These are phyloP conservation scores for Tipula confusa DNA, from an alignment of 2,888 invertebrate species.

Conservation along the genomic window DNA sequence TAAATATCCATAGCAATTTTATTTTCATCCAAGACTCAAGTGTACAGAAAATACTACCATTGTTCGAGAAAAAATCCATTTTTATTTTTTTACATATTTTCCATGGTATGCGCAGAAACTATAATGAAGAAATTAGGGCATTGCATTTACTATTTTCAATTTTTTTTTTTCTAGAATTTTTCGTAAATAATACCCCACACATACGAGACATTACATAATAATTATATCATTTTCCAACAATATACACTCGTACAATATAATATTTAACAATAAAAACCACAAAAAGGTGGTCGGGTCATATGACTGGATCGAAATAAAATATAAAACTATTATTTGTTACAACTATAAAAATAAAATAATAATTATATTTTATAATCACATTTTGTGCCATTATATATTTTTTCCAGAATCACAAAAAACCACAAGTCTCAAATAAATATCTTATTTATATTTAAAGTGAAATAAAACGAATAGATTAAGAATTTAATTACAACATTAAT, in stretches of 20 bases:
- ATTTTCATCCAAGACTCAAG: neutral
- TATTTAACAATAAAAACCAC: neutral
- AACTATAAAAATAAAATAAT: neutral
- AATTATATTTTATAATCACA: neutral
- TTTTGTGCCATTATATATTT: neutral
- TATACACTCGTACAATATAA: neutral
- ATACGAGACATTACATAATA: neutral
- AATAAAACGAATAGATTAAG: neutral
- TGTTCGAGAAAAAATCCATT: neutral
- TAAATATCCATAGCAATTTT: neutral
- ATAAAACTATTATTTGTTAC: neutral
- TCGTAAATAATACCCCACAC: neutral
- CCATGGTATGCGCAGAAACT: constrained; percentile 16
- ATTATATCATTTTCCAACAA: constrained; percentile 6
- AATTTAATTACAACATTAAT: neutral
- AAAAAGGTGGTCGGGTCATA: neutral
- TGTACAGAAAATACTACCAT: neutral
- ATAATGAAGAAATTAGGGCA: neutral
- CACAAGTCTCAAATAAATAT: neutral
- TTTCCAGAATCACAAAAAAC: neutral
- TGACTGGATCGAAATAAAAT: neutral
- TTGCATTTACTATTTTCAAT: constrained; percentile 15
- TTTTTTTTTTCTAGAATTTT: constrained; percentile 3
- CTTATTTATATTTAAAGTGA: neutral
- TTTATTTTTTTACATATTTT: neutral